phyloP scores from a whole-genome alignment of 2,113 vertebrate species.

The Ranitomeya imitator region DNA sequence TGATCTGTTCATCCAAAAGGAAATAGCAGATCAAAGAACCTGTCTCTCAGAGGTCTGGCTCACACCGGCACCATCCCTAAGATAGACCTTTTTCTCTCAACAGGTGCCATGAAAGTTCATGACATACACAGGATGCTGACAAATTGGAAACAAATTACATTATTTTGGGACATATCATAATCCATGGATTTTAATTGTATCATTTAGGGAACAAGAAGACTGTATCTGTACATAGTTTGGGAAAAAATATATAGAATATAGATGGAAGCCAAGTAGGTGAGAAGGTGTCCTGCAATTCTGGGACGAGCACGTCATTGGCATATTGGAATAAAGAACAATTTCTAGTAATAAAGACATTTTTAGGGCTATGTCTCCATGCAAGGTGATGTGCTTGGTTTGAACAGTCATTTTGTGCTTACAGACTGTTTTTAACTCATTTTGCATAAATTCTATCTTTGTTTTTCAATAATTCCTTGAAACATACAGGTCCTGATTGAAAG shows the following conservation, averaged over 20 bases:
- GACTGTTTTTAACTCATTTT: no score
- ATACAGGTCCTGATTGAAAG: no score
- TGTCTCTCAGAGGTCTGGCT: background rate
- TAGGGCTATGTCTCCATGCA: no score
- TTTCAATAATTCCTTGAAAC: no score
- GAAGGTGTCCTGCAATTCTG: background rate
- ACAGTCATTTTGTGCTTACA: no score
- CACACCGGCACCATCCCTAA: constrained; percentile 47
- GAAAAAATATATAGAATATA: background rate
- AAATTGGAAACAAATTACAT: constrained; percentile 16
- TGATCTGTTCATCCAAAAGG: constrained; percentile 50
- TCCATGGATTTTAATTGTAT: background rate
- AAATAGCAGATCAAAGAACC: constrained; percentile 46
- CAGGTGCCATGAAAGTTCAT: constrained; percentile 39
- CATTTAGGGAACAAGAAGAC: background rate
- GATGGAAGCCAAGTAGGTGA: background rate
- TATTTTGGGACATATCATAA: background rate
- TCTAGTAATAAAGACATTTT: no score
- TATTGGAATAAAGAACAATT: no score
- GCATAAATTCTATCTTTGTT: no score
- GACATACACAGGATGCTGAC: background rate
- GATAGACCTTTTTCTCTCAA: constrained; percentile 45
- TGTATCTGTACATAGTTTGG: background rate
- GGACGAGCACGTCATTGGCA: no score
- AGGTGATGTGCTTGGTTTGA: no score